Base-by-base conservation (phyloP, 2,113 vertebrate genomes). In the Solea senegalensis region DNA sequence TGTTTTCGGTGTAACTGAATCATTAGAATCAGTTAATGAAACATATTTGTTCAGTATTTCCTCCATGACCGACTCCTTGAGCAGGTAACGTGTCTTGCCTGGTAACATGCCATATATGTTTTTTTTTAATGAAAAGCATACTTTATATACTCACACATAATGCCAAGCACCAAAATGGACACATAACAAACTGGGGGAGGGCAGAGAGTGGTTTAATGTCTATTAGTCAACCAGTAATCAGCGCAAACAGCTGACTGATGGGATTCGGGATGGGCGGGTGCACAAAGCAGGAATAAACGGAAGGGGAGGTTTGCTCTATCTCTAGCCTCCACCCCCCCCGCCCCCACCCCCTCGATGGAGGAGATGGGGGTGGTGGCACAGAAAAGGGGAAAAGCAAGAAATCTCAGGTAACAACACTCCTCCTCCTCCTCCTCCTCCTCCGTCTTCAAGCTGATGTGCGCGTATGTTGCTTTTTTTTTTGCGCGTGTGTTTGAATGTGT, bases 171-270 rank as follows among this genome's bases (percentile, higher is more conserved):
- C 34, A 34, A 3, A 34, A 34, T 34, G 3, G 34, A 34, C 34
- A 34, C 34, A 34, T 34, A 34, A 34, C 34, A 34, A 34, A 34
- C n/a, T 40, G 60, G 64, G 43, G 15, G 7, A 15, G 39, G 39
- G 44, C 12, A 59, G 50, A 46, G 54, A 52, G 15, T 39, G 61
- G 63, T 77, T 83, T 79, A 54, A 72, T 69, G 68, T 77, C 69
- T 78, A 85, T 86, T 87, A 87, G 80, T 86, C 77, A 86, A 69
- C 48, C 48, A 44, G 78, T 81, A 88, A 90, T 89, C 89, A 84
- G 83, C 65, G 50, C 73, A 68, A 85, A 83, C 83, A 83, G 84
- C 76, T 82, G 82, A 81, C 58, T 82, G 82, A 69, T 77, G 80
- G 67, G 77, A 68, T 59, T 74, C 13, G 48, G 66, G 48, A 28